Base-by-base conservation (phyloP, 2,797 vertebrate species). In the Sebastes diaconus region DNA sequence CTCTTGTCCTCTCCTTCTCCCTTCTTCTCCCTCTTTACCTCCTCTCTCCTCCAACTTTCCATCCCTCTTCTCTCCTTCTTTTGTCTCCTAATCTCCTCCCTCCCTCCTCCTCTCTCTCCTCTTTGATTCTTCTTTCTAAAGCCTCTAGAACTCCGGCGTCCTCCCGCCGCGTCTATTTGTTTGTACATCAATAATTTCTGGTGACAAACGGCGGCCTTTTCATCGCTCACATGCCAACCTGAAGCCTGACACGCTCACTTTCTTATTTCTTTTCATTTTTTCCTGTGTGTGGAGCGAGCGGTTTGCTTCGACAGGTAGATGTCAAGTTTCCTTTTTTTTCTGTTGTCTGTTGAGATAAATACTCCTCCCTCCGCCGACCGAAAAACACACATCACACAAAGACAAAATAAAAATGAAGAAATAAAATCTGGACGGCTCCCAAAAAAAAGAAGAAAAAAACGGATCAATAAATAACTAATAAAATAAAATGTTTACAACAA, bases 101-200 rank as follows among this genome's bases (percentile, higher is more conserved):
- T 24, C 52, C 10, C 70, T 30, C 77, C 54, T 70, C 20, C n/a
- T 14, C 18, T 46, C 25, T 25, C 13, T 39, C 75, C 59, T 27
- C 87, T 87, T 88, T 88, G 78, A 87, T 91, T 81, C 70, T 27
- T 66, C 24, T 77, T 82, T 83, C 81, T 82, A 85, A 87, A 80
- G 87, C 80, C 61, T 79, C 76, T 81, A 14, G 12, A 50, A 50
- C 85, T 88, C 87, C 75, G 6, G 16, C 46, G 67, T 87, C 70
- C 81, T 82, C 89, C 88, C 20, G 77, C 81, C 3, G 89, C 27
- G 84, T 89, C 79, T 83, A 8, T 90, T 91, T 91, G 84, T 91
- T 90, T 89, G 84, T 81, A 86, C 84, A 89, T 91, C 88, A 92
- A 89, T 91, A 88, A 87, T 84, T 86, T 80, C 64, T 42, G 68